phyloP scores from a whole-genome alignment of 2,888 invertebrate genomes.

The Mimachlamys varia region DNA sequence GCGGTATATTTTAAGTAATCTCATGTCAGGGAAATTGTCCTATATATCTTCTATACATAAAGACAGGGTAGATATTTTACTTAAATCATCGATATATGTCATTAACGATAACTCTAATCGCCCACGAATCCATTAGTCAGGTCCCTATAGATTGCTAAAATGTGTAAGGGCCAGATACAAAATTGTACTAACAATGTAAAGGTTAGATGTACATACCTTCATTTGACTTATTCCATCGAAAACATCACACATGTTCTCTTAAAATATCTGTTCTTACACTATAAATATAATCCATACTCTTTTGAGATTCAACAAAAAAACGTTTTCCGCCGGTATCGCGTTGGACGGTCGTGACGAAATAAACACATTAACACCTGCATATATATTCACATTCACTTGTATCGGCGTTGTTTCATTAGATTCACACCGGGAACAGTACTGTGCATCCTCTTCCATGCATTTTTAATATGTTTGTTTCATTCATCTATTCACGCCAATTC shows the following conservation, averaged over 20 bases:
- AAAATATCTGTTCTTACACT: background rate
- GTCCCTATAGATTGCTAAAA: background rate
- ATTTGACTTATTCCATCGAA: background rate
- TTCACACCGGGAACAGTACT: background rate
- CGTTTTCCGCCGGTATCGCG: background rate
- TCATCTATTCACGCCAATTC: background rate
- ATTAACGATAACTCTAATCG: background rate
- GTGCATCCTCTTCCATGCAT: slow-evolving; percentile 13
- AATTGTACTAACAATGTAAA: background rate
- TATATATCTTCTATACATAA: background rate
- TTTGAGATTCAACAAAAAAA: background rate
- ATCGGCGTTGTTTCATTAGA: background rate
- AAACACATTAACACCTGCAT: background rate
- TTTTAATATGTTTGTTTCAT: slow-evolving; percentile 15
- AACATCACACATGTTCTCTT: background rate
- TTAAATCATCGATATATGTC: background rate
- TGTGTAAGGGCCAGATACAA: background rate
- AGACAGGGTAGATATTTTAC: background rate
- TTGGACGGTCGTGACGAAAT: background rate
- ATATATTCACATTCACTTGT: slow-evolving; percentile 5
- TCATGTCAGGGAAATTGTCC: no score
- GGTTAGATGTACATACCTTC: background rate
- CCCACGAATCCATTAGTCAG: background rate
- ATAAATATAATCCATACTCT: background rate
- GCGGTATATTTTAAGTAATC: no score